These are phyloP conservation scores for Coenonympha arcania DNA, from an alignment of 2,888 invertebrate species.

Conservation along the genomic window DNA sequence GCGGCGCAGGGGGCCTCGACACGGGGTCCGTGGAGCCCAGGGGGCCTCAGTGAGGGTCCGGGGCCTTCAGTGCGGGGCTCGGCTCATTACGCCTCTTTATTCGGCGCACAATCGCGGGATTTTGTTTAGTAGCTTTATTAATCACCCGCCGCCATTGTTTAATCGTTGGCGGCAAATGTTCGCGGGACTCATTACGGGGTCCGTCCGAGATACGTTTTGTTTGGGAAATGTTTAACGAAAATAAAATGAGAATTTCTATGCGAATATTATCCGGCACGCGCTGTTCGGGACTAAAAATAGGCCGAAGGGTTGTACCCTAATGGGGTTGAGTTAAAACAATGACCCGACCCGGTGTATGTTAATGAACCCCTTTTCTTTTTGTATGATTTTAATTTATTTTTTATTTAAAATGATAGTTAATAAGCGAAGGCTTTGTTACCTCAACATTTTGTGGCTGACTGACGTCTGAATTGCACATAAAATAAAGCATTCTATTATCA, in stretches of 20 bases:
- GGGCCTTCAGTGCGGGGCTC: neutral
- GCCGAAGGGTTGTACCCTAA: neutral
- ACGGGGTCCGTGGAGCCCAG: neutral
- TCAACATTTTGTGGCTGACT: no score
- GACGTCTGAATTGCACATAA: no score
- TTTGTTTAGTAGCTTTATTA: conserved; percentile 18
- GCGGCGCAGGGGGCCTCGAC: neutral
- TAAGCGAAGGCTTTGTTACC: no score
- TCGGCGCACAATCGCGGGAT: conserved; percentile 10
- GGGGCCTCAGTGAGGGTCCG: no score
- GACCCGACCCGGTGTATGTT: neutral
- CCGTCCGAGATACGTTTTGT: neutral
- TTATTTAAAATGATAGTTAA: no score
- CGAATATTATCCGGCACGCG: neutral
- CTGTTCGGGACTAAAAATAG: neutral
- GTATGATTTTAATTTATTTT: neutral
- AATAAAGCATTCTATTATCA: no score
- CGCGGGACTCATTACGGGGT: conserved; percentile 8
- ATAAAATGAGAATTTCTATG: neutral
- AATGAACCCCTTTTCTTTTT: neutral
- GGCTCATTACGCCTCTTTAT: conserved; percentile 16
- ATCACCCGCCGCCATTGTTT: conserved; percentile 16
- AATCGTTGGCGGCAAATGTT: conserved; percentile 14
- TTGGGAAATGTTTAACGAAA: neutral
- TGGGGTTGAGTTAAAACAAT: neutral